A percentile compares a stretch with the other conserved stretches of the same genome.
Conservation (phyloP, 2,888 invertebrate genomes). For the Andrena fulva region DNA sequence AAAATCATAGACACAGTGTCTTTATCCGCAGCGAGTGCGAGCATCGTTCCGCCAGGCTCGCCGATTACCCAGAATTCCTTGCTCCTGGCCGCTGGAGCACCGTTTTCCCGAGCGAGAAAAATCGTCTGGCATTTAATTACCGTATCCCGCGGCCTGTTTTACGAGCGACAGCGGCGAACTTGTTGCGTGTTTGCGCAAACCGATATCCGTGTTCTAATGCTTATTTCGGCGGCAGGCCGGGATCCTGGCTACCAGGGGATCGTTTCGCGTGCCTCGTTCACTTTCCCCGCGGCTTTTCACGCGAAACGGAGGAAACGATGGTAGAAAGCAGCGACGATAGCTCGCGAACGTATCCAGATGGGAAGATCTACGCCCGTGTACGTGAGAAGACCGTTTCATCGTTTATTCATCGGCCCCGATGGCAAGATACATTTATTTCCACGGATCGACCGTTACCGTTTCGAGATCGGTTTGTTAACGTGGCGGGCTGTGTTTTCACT, state of each 20-base stretch:
- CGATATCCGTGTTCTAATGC: slow-evolving; percentile 42
- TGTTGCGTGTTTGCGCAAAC: slow-evolving; percentile 67
- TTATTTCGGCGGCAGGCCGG: slow-evolving; percentile 40
- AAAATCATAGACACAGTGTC: background rate
- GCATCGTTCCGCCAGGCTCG: slow-evolving; percentile 2
- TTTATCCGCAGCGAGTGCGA: background rate
- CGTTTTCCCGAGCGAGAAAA: slow-evolving; percentile 24
- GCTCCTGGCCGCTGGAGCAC: background rate
- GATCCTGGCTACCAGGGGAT: slow-evolving; percentile 1
- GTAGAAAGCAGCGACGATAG: slow-evolving; percentile 8
- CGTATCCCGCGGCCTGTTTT: slow-evolving; percentile 36
- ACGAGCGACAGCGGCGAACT: slow-evolving; percentile 61
- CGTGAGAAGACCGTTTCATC: slow-evolving; percentile 30
- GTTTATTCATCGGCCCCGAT: slow-evolving; percentile 32
- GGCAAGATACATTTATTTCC: slow-evolving; percentile 27
- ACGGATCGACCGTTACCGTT: slow-evolving; percentile 29
- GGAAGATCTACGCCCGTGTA: slow-evolving; percentile 24
- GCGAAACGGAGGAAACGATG: background rate
- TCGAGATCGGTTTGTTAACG: slow-evolving; percentile 42
- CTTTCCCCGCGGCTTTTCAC: slow-evolving; percentile 22
- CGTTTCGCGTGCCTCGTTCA: slow-evolving; percentile 38
- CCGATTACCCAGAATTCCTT: slow-evolving; percentile 9
- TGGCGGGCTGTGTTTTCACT: slow-evolving; percentile 26
- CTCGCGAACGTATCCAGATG: background rate
- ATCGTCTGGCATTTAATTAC: slow-evolving; percentile 52